Percentiles rank a stretch among this genome's conserved stretches.
Evolutionary conservation across 2,888 invertebrate genomes (phyloP).

Genomic region (Epirrhoe tristata): DNA sequence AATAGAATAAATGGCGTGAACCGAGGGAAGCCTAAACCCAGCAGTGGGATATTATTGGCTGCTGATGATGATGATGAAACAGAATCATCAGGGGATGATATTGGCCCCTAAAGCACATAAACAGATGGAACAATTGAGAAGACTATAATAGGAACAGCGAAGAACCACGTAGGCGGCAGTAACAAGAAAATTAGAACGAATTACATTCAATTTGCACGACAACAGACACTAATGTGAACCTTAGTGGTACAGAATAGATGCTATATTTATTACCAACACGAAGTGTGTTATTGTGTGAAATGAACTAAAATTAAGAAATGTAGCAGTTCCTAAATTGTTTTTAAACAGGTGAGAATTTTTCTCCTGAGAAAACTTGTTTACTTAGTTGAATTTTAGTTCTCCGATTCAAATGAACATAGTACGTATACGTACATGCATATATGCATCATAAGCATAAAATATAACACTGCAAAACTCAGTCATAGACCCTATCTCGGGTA

Average conservation of each 20-base stretch:
- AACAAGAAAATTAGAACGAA: conserved; percentile 69
- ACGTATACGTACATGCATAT: neutral
- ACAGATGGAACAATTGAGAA: conserved; percentile 11
- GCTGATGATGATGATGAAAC: too few species aligned
- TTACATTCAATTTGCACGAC: conserved; percentile 60
- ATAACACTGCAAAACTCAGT: too few species aligned
- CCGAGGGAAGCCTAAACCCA: too few species aligned
- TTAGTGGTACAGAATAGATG: neutral
- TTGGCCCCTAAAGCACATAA: neutral
- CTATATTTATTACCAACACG: neutral
- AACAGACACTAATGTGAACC: neutral
- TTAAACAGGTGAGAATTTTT: neutral
- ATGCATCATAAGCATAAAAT: neutral
- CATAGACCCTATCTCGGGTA: too few species aligned
- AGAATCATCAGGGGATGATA: too few species aligned
- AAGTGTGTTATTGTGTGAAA: neutral
- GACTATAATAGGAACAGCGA: conserved; percentile 35
- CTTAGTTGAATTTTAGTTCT: neutral
- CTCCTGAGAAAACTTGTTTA: neutral
- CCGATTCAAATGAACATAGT: neutral
- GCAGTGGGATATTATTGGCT: too few species aligned
- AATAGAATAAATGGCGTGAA: too few species aligned
- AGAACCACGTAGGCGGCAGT: conserved; percentile 55
- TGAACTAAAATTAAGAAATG: neutral
- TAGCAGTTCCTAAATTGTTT: neutral